A percentile compares a stretch with the other conserved stretches of the same genome.
phyloP scores from a whole-genome alignment of 2,888 invertebrate species.

The Fabriciana adippe region DNA sequence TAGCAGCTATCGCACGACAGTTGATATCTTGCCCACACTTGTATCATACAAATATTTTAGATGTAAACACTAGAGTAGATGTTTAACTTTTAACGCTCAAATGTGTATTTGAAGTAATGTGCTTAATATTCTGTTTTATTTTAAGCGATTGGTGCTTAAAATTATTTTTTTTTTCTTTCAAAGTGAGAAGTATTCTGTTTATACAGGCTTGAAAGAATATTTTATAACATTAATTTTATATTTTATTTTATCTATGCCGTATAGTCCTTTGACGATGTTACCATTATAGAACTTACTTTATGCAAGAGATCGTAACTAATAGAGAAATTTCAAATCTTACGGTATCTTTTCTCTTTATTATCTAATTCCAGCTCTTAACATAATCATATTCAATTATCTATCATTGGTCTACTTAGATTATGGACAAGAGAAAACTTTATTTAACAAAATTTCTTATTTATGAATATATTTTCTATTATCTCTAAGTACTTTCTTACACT shows the following conservation, averaged over 20 bases:
- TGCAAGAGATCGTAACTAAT: too few species aligned
- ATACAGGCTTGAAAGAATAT: constrained; percentile 4
- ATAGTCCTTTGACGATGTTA: constrained; percentile 6
- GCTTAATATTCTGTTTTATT: not conserved
- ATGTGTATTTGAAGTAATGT: constrained; percentile 19
- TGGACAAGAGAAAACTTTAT: too few species aligned
- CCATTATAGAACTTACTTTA: constrained; percentile 1
- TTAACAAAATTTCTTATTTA: too few species aligned
- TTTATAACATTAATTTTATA: not conserved
- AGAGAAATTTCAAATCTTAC: too few species aligned
- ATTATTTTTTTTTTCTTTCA: not conserved
- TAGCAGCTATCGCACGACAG: constrained; percentile 72
- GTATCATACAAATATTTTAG: constrained; percentile 16
- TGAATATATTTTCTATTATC: too few species aligned
- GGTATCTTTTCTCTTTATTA: too few species aligned
- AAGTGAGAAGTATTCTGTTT: not conserved
- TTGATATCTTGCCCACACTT: constrained; percentile 62
- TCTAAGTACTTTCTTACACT: too few species aligned
- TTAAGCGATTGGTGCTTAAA: constrained; percentile 21
- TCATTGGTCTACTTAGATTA: too few species aligned
- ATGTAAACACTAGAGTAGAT: constrained; percentile 35
- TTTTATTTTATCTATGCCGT: not conserved
- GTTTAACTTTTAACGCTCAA: constrained; percentile 41
- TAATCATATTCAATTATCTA: too few species aligned
- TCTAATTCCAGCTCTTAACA: too few species aligned